These are phyloP conservation scores for Callitettix versicolor DNA, from an alignment of 1,140 invertebrate species.

Conservation along the genomic window DNA sequence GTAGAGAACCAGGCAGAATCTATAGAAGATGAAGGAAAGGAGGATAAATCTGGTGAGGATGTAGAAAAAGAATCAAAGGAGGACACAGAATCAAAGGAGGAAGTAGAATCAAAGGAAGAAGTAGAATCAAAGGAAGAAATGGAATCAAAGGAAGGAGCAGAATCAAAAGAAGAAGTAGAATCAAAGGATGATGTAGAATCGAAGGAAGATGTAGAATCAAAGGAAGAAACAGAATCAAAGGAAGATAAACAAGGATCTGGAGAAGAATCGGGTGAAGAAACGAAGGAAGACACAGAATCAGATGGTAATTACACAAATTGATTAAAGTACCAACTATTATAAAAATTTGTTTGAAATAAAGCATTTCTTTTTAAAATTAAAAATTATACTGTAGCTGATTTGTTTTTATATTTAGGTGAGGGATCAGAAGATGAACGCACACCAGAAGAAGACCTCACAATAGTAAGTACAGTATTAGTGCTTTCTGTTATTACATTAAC, in stretches of 20 bases:
- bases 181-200: constrained; percentile 12
- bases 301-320: not conserved
- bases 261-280: constrained; percentile 4
- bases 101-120: constrained; percentile 4
- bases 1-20: not conserved
- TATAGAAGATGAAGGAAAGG: constrained; percentile 2
- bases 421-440: not conserved
- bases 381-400: too few relatives aligned
- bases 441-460: constrained; percentile 46
- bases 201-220: not conserved
- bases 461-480: too few relatives aligned
- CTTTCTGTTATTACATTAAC: too few relatives aligned
- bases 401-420: too few relatives aligned
- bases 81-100: constrained; percentile 9
- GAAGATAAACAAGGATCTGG: too few relatives aligned
- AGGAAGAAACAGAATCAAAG: not conserved
- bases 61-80: not conserved
- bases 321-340: too few relatives aligned
- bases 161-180: constrained; percentile 17
- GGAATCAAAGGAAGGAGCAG: constrained; percentile 14
- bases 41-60: constrained; percentile 11
- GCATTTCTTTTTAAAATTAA: too few relatives aligned
- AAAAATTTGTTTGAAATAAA: too few relatives aligned
- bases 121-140: not conserved
- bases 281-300: constrained; percentile 9